These are phyloP conservation scores for Hydropsyche tenuis DNA, from an alignment of 1,140 invertebrate genomes.

Conservation along the genomic window DNA sequence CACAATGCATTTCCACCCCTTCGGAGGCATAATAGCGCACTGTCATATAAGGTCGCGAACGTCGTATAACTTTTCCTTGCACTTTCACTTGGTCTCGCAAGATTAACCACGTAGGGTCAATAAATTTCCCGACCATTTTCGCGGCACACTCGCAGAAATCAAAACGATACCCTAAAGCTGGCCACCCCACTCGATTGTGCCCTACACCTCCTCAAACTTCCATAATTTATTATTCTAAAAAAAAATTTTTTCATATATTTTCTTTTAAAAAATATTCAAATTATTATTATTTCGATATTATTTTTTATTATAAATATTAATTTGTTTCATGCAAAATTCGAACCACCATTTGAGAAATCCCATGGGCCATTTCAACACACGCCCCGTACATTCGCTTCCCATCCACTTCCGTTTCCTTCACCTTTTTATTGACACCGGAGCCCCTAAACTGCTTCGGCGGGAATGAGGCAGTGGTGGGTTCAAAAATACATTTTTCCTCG, in stretches of 20 bases:
- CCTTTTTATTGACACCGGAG: slow-evolving; percentile 35
- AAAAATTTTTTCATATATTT: no score
- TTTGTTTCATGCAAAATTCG: no score
- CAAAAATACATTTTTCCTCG: slow-evolving; percentile 33
- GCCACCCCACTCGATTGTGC: neutral
- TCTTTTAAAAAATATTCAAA: no score
- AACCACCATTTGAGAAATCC: no score
- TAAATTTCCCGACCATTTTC: slow-evolving; percentile 37
- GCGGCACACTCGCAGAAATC: slow-evolving; percentile 29
- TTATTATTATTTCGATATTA: no score
- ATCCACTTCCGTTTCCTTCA: neutral
- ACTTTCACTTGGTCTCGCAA: slow-evolving; percentile 21
- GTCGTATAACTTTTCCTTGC: neutral
- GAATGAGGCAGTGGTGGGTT: neutral
- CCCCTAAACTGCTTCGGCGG: slow-evolving; percentile 14
- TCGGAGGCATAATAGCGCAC: neutral
- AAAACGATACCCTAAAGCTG: slow-evolving; percentile 6
- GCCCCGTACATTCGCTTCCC: slow-evolving; percentile 1
- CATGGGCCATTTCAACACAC: no score
- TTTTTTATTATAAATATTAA: no score
- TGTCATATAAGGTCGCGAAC: neutral
- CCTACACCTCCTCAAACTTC: no score
- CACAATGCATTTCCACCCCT: no score
- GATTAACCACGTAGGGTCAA: slow-evolving; percentile 33
- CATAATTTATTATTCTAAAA: no score